Conservation (phyloP, 2,888 invertebrate genomes). For the Microplitis manilae region DNA sequence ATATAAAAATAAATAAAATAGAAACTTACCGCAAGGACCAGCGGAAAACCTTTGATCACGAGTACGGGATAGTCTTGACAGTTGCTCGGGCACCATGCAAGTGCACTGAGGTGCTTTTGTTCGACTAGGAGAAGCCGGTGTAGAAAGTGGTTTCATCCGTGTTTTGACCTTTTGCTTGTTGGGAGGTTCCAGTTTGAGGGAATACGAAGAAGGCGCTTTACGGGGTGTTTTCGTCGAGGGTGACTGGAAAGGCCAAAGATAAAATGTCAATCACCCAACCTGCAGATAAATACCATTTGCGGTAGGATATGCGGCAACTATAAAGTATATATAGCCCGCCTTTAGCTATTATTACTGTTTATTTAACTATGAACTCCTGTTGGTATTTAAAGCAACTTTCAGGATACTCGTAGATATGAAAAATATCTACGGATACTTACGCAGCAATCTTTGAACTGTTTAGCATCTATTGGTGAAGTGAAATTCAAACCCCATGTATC, state of each 20-base stretch:
- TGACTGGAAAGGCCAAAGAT: conserved; percentile 77
- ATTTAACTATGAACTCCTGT: too few relatives aligned
- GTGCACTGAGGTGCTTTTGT: conserved; percentile 93
- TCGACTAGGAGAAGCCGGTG: conserved; percentile 92
- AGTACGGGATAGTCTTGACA: conserved; percentile 82
- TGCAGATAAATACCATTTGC: not conserved
- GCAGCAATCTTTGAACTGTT: conserved; percentile 96
- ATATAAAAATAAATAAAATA: not conserved
- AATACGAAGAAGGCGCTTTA: conserved; percentile 97
- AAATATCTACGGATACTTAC: conserved; percentile 79
- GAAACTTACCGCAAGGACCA: conserved; percentile 20
- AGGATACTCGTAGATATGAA: too few relatives aligned
- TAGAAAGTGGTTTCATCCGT: conserved; percentile 92
- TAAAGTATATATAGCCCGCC: too few relatives aligned
- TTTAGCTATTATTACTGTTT: not conserved
- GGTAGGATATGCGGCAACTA: too few relatives aligned
- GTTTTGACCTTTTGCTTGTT: conserved; percentile 88
- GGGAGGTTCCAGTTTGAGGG: conserved; percentile 90
- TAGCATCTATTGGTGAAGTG: conserved; percentile 96
- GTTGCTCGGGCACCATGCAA: conserved; percentile 95
- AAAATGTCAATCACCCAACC: conserved; percentile 40
- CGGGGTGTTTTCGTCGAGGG: conserved; percentile 98
- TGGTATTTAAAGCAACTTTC: too few relatives aligned
- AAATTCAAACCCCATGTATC: conserved; percentile 99
- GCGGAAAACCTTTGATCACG: conserved; percentile 83